Evolutionary conservation across 2,113 vertebrate genomes (phyloP).

Genomic region (Chaenocephalus aceratus): DNA sequence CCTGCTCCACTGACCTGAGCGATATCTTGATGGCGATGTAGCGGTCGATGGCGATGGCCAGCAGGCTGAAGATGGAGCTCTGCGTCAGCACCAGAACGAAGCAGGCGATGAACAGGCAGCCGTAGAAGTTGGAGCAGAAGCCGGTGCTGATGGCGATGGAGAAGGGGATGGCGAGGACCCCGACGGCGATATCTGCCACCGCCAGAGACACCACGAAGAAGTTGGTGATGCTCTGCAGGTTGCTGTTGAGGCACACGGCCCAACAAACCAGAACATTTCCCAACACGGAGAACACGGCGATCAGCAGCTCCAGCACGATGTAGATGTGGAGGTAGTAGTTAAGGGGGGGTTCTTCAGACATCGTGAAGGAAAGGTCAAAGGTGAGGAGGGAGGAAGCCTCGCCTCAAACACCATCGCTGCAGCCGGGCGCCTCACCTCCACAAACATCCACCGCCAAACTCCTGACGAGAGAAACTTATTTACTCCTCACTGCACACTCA

Average conservation of each 20-base stretch:
- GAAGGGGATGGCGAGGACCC: slow-evolving; percentile 95
- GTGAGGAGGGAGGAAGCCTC: slow-evolving; percentile 75
- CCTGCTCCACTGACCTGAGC: slow-evolving; percentile 87
- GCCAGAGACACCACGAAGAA: slow-evolving; percentile 97
- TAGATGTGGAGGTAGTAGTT: slow-evolving; percentile 70
- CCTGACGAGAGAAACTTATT: too few relatives aligned
- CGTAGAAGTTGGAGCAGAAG: slow-evolving; percentile 95
- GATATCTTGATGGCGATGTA: slow-evolving; percentile 96
- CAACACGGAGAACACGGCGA: slow-evolving; percentile 91
- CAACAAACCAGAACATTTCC: slow-evolving; percentile 98
- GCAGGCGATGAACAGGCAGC: slow-evolving; percentile 96
- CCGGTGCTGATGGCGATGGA: slow-evolving; percentile 95
- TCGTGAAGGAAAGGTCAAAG: slow-evolving; percentile 80
- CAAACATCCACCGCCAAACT: slow-evolving; percentile 19
- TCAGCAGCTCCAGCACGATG: slow-evolving; percentile 92
- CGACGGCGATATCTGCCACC: slow-evolving; percentile 95
- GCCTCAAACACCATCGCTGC: slow-evolving; percentile 92
- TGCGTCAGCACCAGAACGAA: slow-evolving; percentile 96
- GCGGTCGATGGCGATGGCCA: slow-evolving; percentile 95
- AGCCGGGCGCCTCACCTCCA: slow-evolving; percentile 59
- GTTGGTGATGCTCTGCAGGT: slow-evolving; percentile 97
- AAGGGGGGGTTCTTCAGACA: slow-evolving; percentile 76
- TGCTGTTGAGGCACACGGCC: slow-evolving; percentile 95
- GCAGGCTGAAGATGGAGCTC: slow-evolving; percentile 98
- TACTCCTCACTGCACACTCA: background rate